Evolutionary conservation across 30 jellyfish, hydroid and myxozoan genomes (phyloP).

Genomic region (Cassiopea xamachana): DNA sequence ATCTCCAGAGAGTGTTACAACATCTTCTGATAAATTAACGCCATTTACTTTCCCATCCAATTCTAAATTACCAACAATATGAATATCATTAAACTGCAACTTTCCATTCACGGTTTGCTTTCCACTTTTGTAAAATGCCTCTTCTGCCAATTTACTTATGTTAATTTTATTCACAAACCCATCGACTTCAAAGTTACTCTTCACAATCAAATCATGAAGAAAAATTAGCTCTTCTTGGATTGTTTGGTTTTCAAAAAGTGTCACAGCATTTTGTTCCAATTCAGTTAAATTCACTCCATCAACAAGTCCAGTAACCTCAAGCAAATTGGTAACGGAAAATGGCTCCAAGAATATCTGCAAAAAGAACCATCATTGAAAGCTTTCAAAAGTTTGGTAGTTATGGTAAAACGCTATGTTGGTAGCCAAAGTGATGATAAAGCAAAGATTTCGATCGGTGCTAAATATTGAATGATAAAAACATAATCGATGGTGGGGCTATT

Average conservation of each 20-base stretch:
- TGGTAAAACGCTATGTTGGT: too few species aligned
- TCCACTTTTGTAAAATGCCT: constrained; percentile 61
- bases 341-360: constrained; percentile 35
- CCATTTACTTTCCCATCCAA: constrained; percentile 73
- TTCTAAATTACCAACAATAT: constrained; percentile 45
- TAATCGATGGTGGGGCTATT: too few species aligned
- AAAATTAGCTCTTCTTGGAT: constrained; percentile 40
- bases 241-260: constrained; percentile 36
- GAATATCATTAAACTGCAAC: constrained; percentile 7
- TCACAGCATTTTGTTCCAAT: constrained; percentile 42
- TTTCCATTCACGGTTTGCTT: constrained; percentile 59
- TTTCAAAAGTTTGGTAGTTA: too few species aligned
- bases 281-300: constrained; percentile 87
- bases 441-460: too few species aligned
- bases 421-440: too few species aligned
- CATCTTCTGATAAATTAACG: constrained; percentile 78
- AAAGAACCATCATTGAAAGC: background rate
- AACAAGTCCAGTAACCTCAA: constrained; percentile 71
- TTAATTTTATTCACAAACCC: constrained; percentile 63
- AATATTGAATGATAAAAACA: background rate
- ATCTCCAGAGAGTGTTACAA: constrained; percentile 72
- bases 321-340: constrained; percentile 13
- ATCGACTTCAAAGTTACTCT: constrained; percentile 56
- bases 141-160: constrained; percentile 31
- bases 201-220: constrained; percentile 12